Evolutionary conservation across 2,113 vertebrate genomes (phyloP).

Genomic region (Ifrita kowaldi): DNA sequence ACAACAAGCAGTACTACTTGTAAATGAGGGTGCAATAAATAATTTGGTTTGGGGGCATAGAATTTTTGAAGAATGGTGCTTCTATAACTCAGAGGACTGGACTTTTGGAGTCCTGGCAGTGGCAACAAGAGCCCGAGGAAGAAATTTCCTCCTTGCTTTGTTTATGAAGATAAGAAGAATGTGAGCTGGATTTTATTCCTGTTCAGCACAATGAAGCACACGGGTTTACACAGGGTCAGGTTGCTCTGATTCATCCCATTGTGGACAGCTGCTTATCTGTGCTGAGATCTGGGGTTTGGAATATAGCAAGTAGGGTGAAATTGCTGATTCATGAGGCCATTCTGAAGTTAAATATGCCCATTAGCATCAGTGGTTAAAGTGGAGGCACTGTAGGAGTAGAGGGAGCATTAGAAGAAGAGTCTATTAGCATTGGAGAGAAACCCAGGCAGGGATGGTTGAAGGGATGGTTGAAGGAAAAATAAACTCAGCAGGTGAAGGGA

Average conservation of each 20-base stretch:
- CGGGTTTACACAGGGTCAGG: not conserved
- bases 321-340: not conserved
- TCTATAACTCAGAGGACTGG: not conserved
- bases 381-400: not conserved
- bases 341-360: not conserved
- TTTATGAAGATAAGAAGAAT: not conserved
- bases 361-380: not conserved
- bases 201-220: not conserved
- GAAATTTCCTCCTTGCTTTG: not conserved
- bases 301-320: not conserved
- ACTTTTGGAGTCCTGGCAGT: not conserved
- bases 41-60: not conserved
- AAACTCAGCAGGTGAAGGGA: not conserved
- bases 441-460: not conserved
- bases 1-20: not conserved
- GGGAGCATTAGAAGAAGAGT: not conserved
- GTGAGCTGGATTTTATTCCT: not conserved
- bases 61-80: not conserved
- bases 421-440: not conserved
- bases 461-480: fast-evolving
- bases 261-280: not conserved
- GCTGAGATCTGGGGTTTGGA: not conserved
- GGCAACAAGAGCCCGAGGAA: not conserved
- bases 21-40: not conserved
- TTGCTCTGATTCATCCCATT: not conserved